Base-by-base conservation (phyloP, 1,140 invertebrate species). In the Maniola jurtina region DNA sequence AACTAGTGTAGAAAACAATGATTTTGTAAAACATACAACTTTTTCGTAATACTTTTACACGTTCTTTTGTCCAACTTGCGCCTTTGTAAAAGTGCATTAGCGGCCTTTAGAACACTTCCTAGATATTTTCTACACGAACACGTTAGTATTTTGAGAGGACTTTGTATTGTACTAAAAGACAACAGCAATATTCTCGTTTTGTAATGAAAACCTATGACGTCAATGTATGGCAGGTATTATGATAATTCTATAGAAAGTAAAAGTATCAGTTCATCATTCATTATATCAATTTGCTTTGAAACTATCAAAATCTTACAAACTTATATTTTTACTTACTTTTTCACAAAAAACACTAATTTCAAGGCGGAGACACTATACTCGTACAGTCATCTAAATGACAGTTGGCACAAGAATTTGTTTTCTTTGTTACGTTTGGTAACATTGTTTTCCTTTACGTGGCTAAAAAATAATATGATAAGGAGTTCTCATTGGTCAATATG, bases 371-470 rank as follows among this genome's bases (percentile, higher is more conserved):
- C 76, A 82, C 79, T 81, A n/a, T n/a, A 73, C 77, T 80, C 78
- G 77, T 80, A 82, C 80, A 87, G 82, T 86, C 84, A 89, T 84
- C 77, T 85, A 75, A 80, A 80, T 88, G 86, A 88, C 86, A 86
- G 81, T 84, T 76, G 70, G 72, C 67, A 72, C 70, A 72, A 55
- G 16, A 87, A 83, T 80, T 84, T 80, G 83, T 85, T 88, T 86
- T 80, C 76, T 60, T 72, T 80, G 72, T 54, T 66, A 33, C 35
- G 75, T 60, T 72, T 80, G 72, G 50, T 66, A 33, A 16, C 54
- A 48, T 42, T 61, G 71, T 76, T 80, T 65, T 78, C 77, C 59
- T 61, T 78, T 77, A 81, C 79, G 81, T 80, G 75, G 76, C 74
- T 71, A 15, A 64, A n/a, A 34, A 55, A 52, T 34, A 4, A 34